Evolutionary conservation across 2,113 vertebrate genomes (phyloP), one percentile per base, ranked within the genome.

Genomic region (Andinoacara biseriatus): DNA sequence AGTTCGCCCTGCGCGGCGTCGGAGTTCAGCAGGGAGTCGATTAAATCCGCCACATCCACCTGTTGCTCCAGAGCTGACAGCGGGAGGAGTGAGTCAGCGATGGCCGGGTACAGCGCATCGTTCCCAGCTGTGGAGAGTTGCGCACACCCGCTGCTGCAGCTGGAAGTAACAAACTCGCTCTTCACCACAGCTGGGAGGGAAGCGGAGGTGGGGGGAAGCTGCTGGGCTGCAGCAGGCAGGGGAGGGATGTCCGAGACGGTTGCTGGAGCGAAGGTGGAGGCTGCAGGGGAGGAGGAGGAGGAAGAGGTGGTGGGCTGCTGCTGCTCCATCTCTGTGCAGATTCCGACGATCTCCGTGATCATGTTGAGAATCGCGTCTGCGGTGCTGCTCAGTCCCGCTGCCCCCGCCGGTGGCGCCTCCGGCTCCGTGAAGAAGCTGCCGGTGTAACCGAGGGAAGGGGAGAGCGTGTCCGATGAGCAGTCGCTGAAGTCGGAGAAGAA

Each of bases 321-420:
- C 94, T 91, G 26, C 96, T 93, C 92, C 90, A 91, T 89, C 74
- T 92, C 96, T 1, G 96, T 96, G 58, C 97, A 97, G 87, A 98
- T 96, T 10, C 98, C 98, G 20, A 99, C 95, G 83, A 99, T 99
- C 56, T 98, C 98, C 0, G 98, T 98, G 96, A 99, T 98, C 93
- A 99, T 96, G 93, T 95, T 98, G 94, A 99, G 97, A 87, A 99
- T 97, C 4, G 97, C 96, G 89, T 99, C 98, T 7, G 97, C 96
- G 72, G 97, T 97, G 93, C 96, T 97, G 69, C 96, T 96, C 46
- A 96, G 95, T 31, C 96, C 97, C 0, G 95, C 95, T 0, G 84
- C 72, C 17, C 87, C 60, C 81, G 95, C 96, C 0, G 96, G 93
- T 0, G 7, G 38, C n/a, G 91, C 22, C 0, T 95, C 94, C 0